Conservation (phyloP, 2,888 invertebrate genomes). For the Hirtodrosophila duncani region DNA sequence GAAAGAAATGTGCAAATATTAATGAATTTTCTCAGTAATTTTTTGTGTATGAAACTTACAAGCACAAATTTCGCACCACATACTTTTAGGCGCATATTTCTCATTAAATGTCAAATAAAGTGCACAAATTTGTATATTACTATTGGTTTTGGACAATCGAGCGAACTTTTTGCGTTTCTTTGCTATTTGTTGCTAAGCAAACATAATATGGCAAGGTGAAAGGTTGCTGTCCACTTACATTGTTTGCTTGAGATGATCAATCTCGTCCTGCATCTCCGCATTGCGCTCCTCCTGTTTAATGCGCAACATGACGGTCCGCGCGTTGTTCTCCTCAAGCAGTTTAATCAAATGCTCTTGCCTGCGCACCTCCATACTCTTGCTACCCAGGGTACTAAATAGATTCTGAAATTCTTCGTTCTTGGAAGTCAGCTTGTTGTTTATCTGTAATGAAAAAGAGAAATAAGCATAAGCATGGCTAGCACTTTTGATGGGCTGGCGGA, state of each 20-base stretch:
- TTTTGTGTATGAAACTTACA: no score
- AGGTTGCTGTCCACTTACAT: constrained; percentile 60
- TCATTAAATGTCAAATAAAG: no score
- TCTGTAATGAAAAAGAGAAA: constrained; percentile 33
- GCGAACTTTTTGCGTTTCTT: constrained; percentile 31
- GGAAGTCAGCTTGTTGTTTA: constrained; percentile 62
- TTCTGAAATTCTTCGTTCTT: constrained; percentile 71
- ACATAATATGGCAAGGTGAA: not conserved
- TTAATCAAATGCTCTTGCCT: constrained; percentile 71
- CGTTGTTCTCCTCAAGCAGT: constrained; percentile 69
- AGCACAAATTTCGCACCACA: no score
- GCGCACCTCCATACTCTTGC: constrained; percentile 67
- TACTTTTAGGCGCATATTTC: no score
- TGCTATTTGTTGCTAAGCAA: not conserved
- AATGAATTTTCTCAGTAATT: no score
- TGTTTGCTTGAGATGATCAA: constrained; percentile 58
- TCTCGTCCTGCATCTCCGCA: constrained; percentile 59
- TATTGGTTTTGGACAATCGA: constrained; percentile 13
- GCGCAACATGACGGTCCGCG: constrained; percentile 58
- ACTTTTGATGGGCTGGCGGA: constrained; percentile 1
- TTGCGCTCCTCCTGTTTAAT: constrained; percentile 74
- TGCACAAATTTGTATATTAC: not conserved
- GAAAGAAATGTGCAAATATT: no score
- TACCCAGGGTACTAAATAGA: constrained; percentile 57
- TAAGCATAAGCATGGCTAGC: not conserved